Evolutionary conservation across 1,140 invertebrate species (phyloP), one percentile per base, ranked within the genome.

Genomic region (Drosophila ficusphila): DNA sequence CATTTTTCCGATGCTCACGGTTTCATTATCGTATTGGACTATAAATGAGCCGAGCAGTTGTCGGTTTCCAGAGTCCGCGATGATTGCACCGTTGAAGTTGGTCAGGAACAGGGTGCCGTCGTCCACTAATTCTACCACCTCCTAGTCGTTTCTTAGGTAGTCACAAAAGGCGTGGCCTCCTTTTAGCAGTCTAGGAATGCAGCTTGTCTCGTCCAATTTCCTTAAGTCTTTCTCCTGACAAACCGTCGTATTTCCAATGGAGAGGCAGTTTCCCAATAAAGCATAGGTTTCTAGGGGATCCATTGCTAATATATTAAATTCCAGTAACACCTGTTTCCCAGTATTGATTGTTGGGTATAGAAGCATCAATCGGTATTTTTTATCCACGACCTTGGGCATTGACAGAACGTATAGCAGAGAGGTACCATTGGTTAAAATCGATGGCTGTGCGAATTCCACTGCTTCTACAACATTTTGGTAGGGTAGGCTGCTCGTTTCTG

Each of bases 391-490:
- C 9, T 47, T 47, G 23, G 27, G 23, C 23, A 23, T 2, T 23
- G 23, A 2, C 23, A 23, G 23, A 2, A 23, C 23, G 23, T 23
- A 23, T 23, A 23, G 5, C 23, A 23, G 23, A 5, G 2, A 23
- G 5, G 23, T 23, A 3, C 23, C 23, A 23, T 23, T 23, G 5
- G 23, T 23, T 23, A 23, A 5, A 5, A 23, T 23, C 2, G 23
- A 23, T 2, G 23, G 23, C 5, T 23, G 2, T 5, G 5, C 23
- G 23, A 23, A 23, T 5, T 23, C 23, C 5, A 23, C 23, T 23
- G 23, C 23, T 23, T 62, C 38, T 4, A 53, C n/a, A 3, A 18
- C 48, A 9, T 62, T 62, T 19, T 52, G 48, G 21, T 52, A 62
- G 5, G 39, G 60, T 2, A 46, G 39, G 18, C 41, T 44, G 2